Conservation (phyloP, 2,113 vertebrate genomes). For the Phalacrocorax brasilianus region DNA sequence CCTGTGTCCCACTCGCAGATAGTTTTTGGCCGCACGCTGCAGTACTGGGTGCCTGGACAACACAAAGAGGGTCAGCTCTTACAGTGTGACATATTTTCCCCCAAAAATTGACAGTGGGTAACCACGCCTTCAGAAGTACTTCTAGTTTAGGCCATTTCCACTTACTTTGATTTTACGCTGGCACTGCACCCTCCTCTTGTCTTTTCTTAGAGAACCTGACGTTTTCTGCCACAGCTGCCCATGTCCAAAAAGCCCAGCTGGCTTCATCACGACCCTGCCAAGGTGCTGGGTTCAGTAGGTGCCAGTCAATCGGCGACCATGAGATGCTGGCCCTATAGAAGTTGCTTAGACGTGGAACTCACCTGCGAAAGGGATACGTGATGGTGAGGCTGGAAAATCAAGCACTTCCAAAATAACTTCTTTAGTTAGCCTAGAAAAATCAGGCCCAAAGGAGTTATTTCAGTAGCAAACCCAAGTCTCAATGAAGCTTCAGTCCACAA, state of each 20-base stretch:
- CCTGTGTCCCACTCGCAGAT: neutral
- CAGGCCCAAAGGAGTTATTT: neutral
- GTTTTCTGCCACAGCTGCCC: neutral
- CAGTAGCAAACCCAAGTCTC: neutral
- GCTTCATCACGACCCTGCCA: neutral
- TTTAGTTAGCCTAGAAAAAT: neutral
- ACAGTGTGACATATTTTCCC: neutral
- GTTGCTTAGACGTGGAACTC: neutral
- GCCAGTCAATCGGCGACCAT: neutral
- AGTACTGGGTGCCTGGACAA: neutral
- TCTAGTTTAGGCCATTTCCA: neutral
- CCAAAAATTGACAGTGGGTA: neutral
- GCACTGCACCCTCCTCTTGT: neutral
- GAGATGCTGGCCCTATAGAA: neutral
- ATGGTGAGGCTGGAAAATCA: neutral
- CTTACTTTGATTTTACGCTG: neutral
- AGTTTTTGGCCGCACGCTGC: neutral
- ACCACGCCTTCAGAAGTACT: neutral
- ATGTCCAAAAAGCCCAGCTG: neutral
- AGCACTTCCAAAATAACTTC: neutral
- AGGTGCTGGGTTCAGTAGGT: neutral
- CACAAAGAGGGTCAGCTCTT: neutral
- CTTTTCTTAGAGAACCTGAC: neutral
- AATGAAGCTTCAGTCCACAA: neutral
- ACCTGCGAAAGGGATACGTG: neutral